Conservation (phyloP, 2,797 vertebrate genomes). For the Ambastaia sidthimunki region DNA sequence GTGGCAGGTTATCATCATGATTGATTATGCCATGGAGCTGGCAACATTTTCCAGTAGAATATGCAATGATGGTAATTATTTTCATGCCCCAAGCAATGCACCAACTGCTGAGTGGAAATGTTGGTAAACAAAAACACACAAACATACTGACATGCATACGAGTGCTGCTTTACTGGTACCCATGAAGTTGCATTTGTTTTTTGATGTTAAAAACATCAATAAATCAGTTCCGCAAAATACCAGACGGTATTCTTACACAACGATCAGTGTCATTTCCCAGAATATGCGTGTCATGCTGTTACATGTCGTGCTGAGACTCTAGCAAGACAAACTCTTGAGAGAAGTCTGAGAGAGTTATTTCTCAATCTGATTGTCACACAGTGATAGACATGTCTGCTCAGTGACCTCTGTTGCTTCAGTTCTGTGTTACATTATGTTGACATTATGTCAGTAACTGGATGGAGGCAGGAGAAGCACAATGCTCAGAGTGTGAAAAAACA, state of each 20-base stretch:
- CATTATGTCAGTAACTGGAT: background rate
- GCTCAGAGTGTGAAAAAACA: too few species aligned
- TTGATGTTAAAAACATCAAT: constrained; percentile 3
- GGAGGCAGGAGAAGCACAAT: background rate
- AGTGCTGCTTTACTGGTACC: background rate
- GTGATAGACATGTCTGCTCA: background rate
- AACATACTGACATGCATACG: background rate
- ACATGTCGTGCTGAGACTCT: background rate
- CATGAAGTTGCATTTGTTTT: constrained; percentile 11
- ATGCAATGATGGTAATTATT: constrained; percentile 39
- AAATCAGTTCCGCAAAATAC: background rate
- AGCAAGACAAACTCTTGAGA: constrained; percentile 25
- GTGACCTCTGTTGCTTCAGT: constrained; percentile 1
- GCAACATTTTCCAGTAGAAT: constrained; percentile 1
- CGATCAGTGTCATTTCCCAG: background rate
- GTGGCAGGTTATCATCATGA: constrained; percentile 5
- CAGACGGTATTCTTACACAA: background rate
- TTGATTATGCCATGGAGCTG: background rate
- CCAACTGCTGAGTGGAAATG: constrained; percentile 18
- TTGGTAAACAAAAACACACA: background rate
- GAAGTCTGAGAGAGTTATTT: constrained; percentile 25
- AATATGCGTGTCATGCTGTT: constrained; percentile 5
- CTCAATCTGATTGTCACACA: constrained; percentile 1
- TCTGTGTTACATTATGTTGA: constrained; percentile 19
- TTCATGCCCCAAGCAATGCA: constrained; percentile 35